Evolutionary conservation across 2,113 vertebrate species (phyloP), one percentile per base, ranked within the genome.

Genomic region (Alosa alosa): DNA sequence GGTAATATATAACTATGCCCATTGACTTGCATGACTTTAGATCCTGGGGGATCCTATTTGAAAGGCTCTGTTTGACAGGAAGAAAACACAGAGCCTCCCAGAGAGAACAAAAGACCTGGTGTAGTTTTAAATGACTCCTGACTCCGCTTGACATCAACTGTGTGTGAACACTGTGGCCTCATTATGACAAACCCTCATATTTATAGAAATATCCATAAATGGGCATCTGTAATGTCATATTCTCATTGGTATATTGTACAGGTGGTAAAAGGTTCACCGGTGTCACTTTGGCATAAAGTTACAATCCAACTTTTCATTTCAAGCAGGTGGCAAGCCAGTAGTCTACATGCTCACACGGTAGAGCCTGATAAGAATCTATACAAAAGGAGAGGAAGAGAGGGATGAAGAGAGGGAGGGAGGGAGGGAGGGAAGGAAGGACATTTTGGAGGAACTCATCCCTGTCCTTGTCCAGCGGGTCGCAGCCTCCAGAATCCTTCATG

Each of bases 401-500:
- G 13, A 36, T 31, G 83, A 84, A 44, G 82, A 68, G 45, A 31
- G 31, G 31, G 85, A 85, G 83, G 81, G 81, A 47, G 41, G 18
- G 52, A 84, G 64, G 82, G 20, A 31, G 7, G 3, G 55, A 22
- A 57, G 55, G 20, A 57, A 18, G 64, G 64, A 72, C 25, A 72
- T 72, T 72, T 72, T 36, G 1, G 11, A 72, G 64, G 64, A 72
- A 85, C 81, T 88, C 88, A 88, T 88, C 85, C 83, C 82, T 46
- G 82, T 84, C 68, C 60, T 86, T 84, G 83, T 83, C 81, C 39
- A 45, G 81, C 8, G 81, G 64, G 31, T 84, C 83, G 57, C 41
- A 82, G 86, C 57, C 83, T 82, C 72, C 60, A 57, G 57, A 60
- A 83, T 55, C 52, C 85, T 88, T 86, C 88, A 86, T 88, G 88